Percentiles rank a stretch among this genome's conserved stretches.
These are phyloP conservation scores for Lerista edwardsae DNA, from an alignment of 2,797 vertebrate species.

Conservation along the genomic window DNA sequence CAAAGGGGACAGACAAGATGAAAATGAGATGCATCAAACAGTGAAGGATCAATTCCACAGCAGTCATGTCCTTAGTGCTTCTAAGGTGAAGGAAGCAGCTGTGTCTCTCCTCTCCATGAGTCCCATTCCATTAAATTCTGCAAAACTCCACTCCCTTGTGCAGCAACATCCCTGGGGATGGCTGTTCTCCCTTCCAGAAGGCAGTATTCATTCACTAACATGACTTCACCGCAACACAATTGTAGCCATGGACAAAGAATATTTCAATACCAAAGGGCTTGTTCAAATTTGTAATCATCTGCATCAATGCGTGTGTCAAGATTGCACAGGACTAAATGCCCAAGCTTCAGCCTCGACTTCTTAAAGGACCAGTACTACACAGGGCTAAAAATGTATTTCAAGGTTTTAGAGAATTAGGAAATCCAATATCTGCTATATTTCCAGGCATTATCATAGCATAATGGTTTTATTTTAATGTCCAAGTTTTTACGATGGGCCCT, in stretches of 20 bases:
- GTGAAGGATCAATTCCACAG: background rate
- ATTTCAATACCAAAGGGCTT: background rate
- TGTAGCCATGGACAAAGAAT: background rate
- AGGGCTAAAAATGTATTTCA: background rate
- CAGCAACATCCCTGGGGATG: background rate
- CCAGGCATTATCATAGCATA: background rate
- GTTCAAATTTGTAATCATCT: background rate
- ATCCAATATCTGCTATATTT: background rate
- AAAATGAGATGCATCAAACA: constrained; percentile 45
- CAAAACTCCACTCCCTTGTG: background rate
- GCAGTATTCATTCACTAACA: background rate
- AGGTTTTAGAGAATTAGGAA: background rate
- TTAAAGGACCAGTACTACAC: background rate
- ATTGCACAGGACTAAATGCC: background rate
- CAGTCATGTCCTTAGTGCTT: background rate
- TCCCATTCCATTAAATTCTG: background rate
- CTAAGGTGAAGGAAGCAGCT: background rate
- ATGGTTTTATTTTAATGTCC: background rate
- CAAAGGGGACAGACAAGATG: constrained; percentile 39
- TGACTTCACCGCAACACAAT: background rate
- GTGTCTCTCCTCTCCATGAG: background rate
- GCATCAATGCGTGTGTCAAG: background rate
- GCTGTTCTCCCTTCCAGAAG: background rate
- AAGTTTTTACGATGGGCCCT: background rate
- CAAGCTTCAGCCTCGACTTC: background rate